A percentile compares a stretch with the other conserved stretches of the same genome.
Evolutionary conservation across 2,113 vertebrate genomes (phyloP).

Genomic region (Alouatta palliata): DNA sequence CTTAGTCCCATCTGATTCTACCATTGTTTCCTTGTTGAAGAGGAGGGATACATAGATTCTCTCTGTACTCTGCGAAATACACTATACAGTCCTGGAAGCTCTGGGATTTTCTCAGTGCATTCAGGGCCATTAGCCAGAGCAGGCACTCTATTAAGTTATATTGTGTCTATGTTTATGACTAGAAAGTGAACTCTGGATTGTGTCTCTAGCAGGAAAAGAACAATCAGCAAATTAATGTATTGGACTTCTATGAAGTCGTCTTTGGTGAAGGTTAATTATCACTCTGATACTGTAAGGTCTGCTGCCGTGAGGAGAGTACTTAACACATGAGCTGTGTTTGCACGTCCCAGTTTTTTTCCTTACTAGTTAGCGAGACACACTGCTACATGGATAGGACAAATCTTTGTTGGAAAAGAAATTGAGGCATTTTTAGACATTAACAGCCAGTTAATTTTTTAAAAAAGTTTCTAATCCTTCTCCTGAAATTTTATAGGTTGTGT

Average conservation of each 20-base stretch:
- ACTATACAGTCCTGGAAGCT: background rate
- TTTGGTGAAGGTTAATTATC: conserved; percentile 70
- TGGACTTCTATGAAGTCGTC: conserved; percentile 52
- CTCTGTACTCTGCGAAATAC: background rate
- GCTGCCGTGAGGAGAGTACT: background rate
- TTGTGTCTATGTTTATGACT: conserved; percentile 65
- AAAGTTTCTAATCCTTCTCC: background rate
- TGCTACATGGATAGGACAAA: background rate
- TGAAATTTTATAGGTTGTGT: background rate
- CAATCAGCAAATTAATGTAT: conserved; percentile 68
- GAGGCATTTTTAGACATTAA: conserved; percentile 6
- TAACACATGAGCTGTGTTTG: conserved; percentile 32
- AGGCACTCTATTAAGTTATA: conserved; percentile 63
- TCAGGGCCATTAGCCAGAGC: conserved; percentile 14
- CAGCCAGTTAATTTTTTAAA: background rate
- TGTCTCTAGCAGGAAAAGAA: conserved; percentile 59
- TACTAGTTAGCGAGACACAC: background rate
- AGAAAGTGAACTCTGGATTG: conserved; percentile 66
- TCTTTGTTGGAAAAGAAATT: background rate
- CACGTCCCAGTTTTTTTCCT: background rate
- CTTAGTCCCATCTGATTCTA: background rate
- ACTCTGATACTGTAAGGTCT: background rate
- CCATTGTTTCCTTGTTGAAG: background rate
- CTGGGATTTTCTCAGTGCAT: conserved; percentile 23
- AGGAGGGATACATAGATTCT: background rate